A percentile compares a stretch with the other conserved stretches of the same genome.
phyloP scores from a whole-genome alignment of 1,140 invertebrate species.

The Hylaeus volcanicus region DNA sequence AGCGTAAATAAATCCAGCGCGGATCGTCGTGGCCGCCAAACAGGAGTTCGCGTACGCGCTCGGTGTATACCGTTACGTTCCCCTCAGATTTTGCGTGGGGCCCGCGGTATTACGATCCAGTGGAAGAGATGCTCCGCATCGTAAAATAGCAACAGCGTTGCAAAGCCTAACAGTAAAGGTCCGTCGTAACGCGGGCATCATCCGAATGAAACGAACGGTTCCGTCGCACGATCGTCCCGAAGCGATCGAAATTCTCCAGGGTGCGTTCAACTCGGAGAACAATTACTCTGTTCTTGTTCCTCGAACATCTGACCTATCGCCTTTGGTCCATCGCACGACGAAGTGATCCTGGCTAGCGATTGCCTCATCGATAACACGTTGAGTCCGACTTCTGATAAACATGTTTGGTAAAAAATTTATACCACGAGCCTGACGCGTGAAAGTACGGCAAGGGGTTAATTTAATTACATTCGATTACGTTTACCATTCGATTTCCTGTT shows the following conservation, averaged over 20 bases:
- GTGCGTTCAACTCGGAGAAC: conserved; percentile 37
- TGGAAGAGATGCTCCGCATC: conserved; percentile 23
- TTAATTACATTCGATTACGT: too few relatives aligned
- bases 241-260: conserved; percentile 33
- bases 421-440: too few relatives aligned
- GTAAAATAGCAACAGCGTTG: conserved; percentile 32
- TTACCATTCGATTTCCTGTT: too few relatives aligned
- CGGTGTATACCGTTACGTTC: conserved; percentile 34
- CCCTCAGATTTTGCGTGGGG: conserved; percentile 27
- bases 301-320: conserved; percentile 19
- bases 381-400: too few relatives aligned
- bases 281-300: conserved; percentile 9
- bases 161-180: conserved; percentile 53
- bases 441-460: too few relatives aligned
- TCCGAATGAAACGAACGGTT: conserved; percentile 13
- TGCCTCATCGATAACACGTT: too few relatives aligned
- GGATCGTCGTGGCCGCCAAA: not conserved
- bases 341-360: too few relatives aligned
- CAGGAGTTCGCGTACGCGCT: not conserved
- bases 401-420: too few relatives aligned
- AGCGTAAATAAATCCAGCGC: not conserved
- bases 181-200: conserved; percentile 38
- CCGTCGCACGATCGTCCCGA: not conserved
- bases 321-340: not conserved
- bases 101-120: conserved; percentile 23